phyloP scores from a whole-genome alignment of 2,797 vertebrate species.

The Microcaecilia unicolor region DNA sequence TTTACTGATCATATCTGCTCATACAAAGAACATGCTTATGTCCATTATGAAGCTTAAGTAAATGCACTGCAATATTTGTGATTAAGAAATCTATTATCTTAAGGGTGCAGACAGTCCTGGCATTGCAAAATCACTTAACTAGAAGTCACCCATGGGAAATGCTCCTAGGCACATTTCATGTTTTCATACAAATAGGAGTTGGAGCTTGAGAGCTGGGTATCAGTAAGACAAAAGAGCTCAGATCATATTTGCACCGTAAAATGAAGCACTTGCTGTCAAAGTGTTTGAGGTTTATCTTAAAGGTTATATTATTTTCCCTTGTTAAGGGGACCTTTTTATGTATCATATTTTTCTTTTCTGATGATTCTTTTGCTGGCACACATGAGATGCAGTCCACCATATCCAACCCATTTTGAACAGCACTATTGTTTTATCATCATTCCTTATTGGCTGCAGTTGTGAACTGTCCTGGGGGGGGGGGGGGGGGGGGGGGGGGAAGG shows the following conservation, averaged over 20 bases:
- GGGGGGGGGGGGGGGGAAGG: not conserved
- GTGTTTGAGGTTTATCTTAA: not conserved
- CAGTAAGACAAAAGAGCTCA: accelerated
- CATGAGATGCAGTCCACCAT: not conserved
- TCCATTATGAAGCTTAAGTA: no score
- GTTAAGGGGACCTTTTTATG: no score
- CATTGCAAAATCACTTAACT: not conserved
- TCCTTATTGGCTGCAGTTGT: not conserved
- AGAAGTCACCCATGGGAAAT: not conserved
- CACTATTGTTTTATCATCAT: not conserved
- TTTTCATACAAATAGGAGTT: not conserved
- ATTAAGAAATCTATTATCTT: no score
- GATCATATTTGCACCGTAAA: not conserved
- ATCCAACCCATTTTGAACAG: accelerated
- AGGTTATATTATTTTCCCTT: not conserved
- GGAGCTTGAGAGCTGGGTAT: not conserved
- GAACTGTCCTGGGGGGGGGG: not conserved
- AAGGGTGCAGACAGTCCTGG: not conserved
- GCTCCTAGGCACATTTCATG: not conserved
- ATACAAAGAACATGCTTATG: no score
- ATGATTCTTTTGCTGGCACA: not conserved
- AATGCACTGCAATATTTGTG: no score
- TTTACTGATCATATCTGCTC: no score
- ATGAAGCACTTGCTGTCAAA: not conserved
- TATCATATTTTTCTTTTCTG: not conserved